Evolutionary conservation across 2,113 vertebrate species (phyloP).

Genomic region (Chaenocephalus aceratus): DNA sequence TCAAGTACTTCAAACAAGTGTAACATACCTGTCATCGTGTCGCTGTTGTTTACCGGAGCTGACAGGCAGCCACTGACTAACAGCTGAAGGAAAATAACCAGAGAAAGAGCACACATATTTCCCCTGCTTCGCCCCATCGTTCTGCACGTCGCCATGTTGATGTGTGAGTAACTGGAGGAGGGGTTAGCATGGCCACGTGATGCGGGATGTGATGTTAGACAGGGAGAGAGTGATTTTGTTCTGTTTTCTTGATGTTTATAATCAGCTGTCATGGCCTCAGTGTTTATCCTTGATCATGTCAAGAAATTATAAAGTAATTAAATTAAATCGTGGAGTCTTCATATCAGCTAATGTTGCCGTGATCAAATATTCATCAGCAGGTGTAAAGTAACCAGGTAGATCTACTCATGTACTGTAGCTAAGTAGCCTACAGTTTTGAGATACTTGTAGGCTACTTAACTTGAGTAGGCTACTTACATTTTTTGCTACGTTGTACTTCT

Average conservation of each 20-base stretch:
- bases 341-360: background rate
- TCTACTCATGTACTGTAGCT: too few relatives aligned
- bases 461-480: too few relatives aligned
- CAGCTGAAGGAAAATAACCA: conserved; percentile 57
- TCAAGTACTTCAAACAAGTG: background rate
- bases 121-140: conserved; percentile 41
- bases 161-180: conserved; percentile 28
- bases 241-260: background rate
- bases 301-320: background rate
- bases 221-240: background rate
- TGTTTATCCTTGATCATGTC: background rate
- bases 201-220: too few relatives aligned
- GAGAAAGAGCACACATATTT: conserved; percentile 32
- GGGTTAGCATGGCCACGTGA: background rate
- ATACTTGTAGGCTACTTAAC: too few relatives aligned
- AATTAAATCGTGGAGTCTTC: background rate
- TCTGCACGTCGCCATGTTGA: conserved; percentile 79
- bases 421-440: too few relatives aligned
- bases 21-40: background rate
- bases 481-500: too few relatives aligned
- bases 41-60: accelerated
- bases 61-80: conserved; percentile 23
- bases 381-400: too few relatives aligned
- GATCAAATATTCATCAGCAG: background rate
- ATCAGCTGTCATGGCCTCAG: background rate